Evolutionary conservation across 2,888 invertebrate genomes (phyloP).

Genomic region (Lamproptera curius): DNA sequence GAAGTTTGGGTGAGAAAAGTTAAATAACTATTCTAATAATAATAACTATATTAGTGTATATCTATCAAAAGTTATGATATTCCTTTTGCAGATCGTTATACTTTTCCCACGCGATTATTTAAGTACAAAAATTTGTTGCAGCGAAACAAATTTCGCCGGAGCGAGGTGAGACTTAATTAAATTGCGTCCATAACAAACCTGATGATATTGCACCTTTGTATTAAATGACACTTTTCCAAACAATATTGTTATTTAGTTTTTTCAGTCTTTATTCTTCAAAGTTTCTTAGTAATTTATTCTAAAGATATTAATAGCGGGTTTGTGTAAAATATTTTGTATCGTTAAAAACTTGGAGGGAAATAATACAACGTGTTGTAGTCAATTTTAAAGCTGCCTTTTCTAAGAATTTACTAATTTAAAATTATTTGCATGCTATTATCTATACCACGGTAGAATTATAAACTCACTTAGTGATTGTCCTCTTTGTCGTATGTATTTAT

Average conservation of each 20-base stretch:
- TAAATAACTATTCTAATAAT: neutral
- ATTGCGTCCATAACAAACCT: too few relatives aligned
- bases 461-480: too few relatives aligned
- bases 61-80: neutral
- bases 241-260: neutral
- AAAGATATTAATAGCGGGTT: neutral
- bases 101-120: neutral
- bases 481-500: too few relatives aligned
- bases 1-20: conserved; percentile 2
- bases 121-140: conserved; percentile 6
- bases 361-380: too few relatives aligned
- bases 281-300: neutral
- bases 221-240: neutral
- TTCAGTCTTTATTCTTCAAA: neutral
- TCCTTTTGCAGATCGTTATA: neutral
- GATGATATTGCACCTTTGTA: neutral
- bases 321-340: neutral
- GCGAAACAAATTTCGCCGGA: neutral
- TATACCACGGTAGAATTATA: too few relatives aligned
- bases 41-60: neutral
- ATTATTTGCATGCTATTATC: too few relatives aligned
- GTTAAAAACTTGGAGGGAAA: too few relatives aligned
- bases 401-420: too few relatives aligned
- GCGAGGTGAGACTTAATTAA: conserved; percentile 4
- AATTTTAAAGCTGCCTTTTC: too few relatives aligned